Evolutionary conservation across 2,888 invertebrate species (phyloP), one percentile per base, ranked within the genome.

Genomic region (Furcula furcula): DNA sequence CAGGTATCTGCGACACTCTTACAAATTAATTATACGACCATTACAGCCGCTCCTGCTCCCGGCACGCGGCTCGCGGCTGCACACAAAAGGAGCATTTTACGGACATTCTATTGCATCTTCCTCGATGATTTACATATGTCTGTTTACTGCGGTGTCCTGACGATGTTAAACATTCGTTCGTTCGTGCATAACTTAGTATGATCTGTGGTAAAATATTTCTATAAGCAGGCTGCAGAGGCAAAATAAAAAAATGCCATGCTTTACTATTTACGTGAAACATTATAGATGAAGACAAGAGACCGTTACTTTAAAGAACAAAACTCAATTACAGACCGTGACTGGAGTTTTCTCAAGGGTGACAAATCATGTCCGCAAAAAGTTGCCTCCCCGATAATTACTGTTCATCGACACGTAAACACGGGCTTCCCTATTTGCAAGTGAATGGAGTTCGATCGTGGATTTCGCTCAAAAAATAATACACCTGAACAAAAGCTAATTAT

Each of bases 401-500:
- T 69, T 77, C 81, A 78, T 59, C 68, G 79, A 59, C 46, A 65
- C 80, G 82, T 76, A 74, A 83, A 81, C 80, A 65, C 47, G 43
- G 47, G 66, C 66, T 61, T 66, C 71, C 72, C 65, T 65, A 63
- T 79, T 77, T 77, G 75, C 78, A 76, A 78, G 53, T 74, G 80
- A 81, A 81, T 77, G 56, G 58, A 43, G 41, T 49, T 51, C 55
- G 56, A 56, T 58, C 41, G 34, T 38, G 57, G 60, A 70, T 68
- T 68, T 61, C 41, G 52, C 63, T 67, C 51, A 71, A 76, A 80
- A 78, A 83, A 79, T 73, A 75, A 73, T 76, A 62, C 66, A 65
- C 64, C 66, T 70, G 79, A 79, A 85, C 80, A 83, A 83, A 77
- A 70, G 77, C 69, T 86, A 86, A 86, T 86, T 86, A 87, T 76